Base-by-base conservation (phyloP, 1,140 invertebrate species). In the Laupala kohalensis region DNA sequence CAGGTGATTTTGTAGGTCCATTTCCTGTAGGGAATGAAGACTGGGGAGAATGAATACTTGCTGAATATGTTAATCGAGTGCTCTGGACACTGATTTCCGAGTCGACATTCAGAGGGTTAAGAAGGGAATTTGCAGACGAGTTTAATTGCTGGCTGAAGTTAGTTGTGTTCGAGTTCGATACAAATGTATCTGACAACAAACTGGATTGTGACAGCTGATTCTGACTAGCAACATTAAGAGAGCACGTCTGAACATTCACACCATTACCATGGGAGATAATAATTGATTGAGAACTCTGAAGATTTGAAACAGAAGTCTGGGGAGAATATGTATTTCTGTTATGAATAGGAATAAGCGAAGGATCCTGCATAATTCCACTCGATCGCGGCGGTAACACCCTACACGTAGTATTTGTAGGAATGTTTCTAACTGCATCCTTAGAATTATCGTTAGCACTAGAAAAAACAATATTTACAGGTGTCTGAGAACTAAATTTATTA, bases 301-400 rank as follows among this genome's bases (percentile, higher is more conserved):
- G 37, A 53, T 53, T 53, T 2, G 37, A 9, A 9, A 53, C 9
- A 13, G 37, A 53, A 53, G 19, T 19, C 19, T 53, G 37, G 19
- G 37, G 37, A 53, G 37, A 53, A 19, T 53, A 19, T 9, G 37
- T 13, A 19, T 53, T 53, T 53, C 37, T 53, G 19, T 19, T 53
- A 13, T 53, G 37, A 13, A 19, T 19, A 53, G 37, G 19, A 2
- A 53, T 2, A 53, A 13, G 37, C 9, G 37, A 9, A 53, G 37
- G 9, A 53, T 53, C 19, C 19, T 9, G 37, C 19, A 53, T 19
- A 13, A 19, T 53, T 4, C 37, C 37, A 53, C 37, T 53, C 19
- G 37, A 13, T 53, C 37, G 53, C 19, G 64, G 70, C n/a, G 70
- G 70, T 63, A 71, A 6, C n/a, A 71, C 70, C 24, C 64, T 63